Evolutionary conservation across 2,888 invertebrate genomes (phyloP), one percentile per base, ranked within the genome.

Genomic region (Pachymerium ferrugineum): DNA sequence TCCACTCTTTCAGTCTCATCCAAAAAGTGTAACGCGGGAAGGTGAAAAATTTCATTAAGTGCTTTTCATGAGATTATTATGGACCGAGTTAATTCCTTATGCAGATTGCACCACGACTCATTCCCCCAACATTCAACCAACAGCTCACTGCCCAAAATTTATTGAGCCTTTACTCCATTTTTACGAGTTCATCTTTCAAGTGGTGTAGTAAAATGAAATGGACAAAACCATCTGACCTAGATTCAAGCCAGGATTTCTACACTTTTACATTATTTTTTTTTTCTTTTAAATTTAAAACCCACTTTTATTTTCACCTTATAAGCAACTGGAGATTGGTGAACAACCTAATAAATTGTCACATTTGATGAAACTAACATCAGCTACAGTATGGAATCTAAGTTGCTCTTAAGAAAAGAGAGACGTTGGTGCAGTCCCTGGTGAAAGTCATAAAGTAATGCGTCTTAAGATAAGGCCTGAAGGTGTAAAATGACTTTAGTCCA

Each of bases 11-110:
- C 19, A 19, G 16, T 54, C 22, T 54, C 22, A 54, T 54, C 47
- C 47, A 19, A 54, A 54, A 54, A 54, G 47, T n/a, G n/a, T n/a
- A n/a, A 54, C 22, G 22, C 19, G 3, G 1, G 14, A 54, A 54
- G 47, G 29, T 70, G 70, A 70, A 33, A 70, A 70, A 70, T 70
- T 70, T 70, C 70, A 70, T 70, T 70, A 70, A 33, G 33, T 70
- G 30, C 70, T 70, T 70, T 70, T 70, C 47, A 33, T 12, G 70
- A 70, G 70, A 70, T 33, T 70, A 30, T 70, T 70, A 70, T 70
- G 70, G 70, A 30, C 16, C 70, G 31, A 70, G 16, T 70, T 70
- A 70, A 70, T 70, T 70, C 70, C 70, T 33, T 70, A 70, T 33
- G 70, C 70, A 70, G 70, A 70, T 70, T 33, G 70, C 33, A 22